Base-by-base conservation (phyloP, 1,140 invertebrate genomes). In the Neodiprion virginianus region DNA sequence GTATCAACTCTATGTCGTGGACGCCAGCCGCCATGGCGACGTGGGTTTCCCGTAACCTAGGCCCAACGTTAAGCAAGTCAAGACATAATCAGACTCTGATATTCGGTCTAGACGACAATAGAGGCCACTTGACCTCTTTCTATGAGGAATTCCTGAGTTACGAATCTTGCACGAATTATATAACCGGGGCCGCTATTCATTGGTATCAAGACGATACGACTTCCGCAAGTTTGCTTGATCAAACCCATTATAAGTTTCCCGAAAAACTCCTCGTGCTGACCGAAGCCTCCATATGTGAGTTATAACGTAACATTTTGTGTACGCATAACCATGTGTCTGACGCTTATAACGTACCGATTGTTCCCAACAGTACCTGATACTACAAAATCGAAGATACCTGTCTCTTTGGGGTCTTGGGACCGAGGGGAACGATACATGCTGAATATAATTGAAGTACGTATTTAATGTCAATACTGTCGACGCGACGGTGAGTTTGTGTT, bases 141-240 rank as follows among this genome's bases (percentile, higher is more conserved):
- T 69, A 14, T 61, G 53, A 61, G 11, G n/a, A 14, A 17, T 61
- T 61, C n/a, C 3, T 17, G n/a, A 88, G 28, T 40, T 3, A 93
- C 71, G 83, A 86, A 1, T 80, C 88, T 67, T 90, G 91, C 0
- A 80, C 90, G 47, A 82, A 93, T 17, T 97, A 94, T 83, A 88
- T 96, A n/a, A 91, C 93, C 82, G 96, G 95, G 14, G 88, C 96
- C 5, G 95, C 89, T 1, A 90, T 96, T 2, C 96, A 97, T 84
- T 97, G 94, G 93, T 97, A 94, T 82, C 89, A 85, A 73, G 94
- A 96, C 84, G 82, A 84, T 1, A 50, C 92, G 3, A 82, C 91
- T 8, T 88, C 91, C 0, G 79, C 91, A 0, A 78, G 79, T 8
- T 77, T 92, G 0, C 81, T 96, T 1, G 87, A 91, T 69, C 76